Evolutionary conservation across 1,140 invertebrate species (phyloP).

Genomic region (Drosophila suzukii): DNA sequence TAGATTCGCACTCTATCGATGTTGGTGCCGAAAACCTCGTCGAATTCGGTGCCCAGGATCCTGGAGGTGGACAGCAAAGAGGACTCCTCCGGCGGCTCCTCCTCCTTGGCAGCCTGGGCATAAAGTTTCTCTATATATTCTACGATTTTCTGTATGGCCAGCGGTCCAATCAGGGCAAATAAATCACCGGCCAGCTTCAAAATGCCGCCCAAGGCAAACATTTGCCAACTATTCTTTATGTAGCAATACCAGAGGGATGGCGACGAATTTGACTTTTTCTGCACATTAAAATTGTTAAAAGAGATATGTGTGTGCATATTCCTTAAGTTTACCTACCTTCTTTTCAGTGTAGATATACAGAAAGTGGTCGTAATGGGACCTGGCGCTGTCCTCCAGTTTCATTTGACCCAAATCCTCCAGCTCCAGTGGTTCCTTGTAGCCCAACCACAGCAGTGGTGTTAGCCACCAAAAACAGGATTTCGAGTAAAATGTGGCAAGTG

Average conservation of each 20-base stretch:
- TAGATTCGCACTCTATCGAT: conserved; percentile 76
- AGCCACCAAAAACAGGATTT: conserved; percentile 92
- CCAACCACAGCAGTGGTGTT: conserved; percentile 87
- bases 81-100: background rate
- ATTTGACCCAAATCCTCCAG: conserved; percentile 89
- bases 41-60: conserved; percentile 37
- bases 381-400: conserved; percentile 87
- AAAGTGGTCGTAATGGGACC: conserved; percentile 83
- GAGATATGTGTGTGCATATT: background rate
- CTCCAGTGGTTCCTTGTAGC: conserved; percentile 88
- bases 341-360: conserved; percentile 79
- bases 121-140: conserved; percentile 86
- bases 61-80: conserved; percentile 33
- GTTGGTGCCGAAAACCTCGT: conserved; percentile 38
- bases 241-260: conserved; percentile 89
- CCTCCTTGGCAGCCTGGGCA: conserved; percentile 27
- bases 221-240: conserved; percentile 89
- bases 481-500: conserved; percentile 88
- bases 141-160: conserved; percentile 91
- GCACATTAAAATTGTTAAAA: conserved; percentile 16
- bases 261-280: conserved; percentile 76
- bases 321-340: conserved; percentile 47
- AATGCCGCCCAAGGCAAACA: conserved; percentile 89
- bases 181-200: conserved; percentile 92
- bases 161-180: conserved; percentile 90